Evolutionary conservation across 2,113 vertebrate species (phyloP).

Genomic region (Eulacestoma nigropectus): DNA sequence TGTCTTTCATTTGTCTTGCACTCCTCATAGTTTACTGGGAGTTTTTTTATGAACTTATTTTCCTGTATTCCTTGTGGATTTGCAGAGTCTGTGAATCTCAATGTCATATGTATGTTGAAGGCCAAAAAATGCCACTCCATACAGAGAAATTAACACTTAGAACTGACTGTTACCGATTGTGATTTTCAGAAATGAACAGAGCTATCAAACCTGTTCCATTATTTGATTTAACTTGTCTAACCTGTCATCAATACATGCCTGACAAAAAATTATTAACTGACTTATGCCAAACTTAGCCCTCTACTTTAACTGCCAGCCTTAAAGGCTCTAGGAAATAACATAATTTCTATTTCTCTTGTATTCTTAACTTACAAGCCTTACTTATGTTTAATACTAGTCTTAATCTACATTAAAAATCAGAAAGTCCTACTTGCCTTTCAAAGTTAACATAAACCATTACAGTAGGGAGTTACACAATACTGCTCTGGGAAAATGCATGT

Average conservation of each 20-base stretch:
- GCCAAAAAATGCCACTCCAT: neutral
- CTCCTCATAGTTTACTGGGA: neutral
- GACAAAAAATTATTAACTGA: neutral
- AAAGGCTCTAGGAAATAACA: neutral
- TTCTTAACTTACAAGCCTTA: neutral
- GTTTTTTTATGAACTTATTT: neutral
- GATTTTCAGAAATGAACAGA: neutral
- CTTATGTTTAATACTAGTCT: neutral
- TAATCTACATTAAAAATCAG: neutral
- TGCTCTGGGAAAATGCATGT: neutral
- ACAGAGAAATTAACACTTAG: neutral
- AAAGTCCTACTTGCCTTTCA: neutral
- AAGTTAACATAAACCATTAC: neutral
- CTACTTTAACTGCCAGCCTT: neutral
- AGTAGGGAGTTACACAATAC: neutral
- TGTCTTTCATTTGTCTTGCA: neutral
- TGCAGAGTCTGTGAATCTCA: neutral
- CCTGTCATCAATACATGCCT: neutral
- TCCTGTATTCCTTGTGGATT: neutral
- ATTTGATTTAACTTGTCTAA: neutral
- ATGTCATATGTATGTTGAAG: neutral
- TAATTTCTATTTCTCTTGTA: neutral
- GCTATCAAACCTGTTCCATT: neutral
- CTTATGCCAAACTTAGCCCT: neutral
- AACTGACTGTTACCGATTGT: neutral